phyloP scores from a whole-genome alignment of 2,113 vertebrate genomes.

The Riparia riparia region DNA sequence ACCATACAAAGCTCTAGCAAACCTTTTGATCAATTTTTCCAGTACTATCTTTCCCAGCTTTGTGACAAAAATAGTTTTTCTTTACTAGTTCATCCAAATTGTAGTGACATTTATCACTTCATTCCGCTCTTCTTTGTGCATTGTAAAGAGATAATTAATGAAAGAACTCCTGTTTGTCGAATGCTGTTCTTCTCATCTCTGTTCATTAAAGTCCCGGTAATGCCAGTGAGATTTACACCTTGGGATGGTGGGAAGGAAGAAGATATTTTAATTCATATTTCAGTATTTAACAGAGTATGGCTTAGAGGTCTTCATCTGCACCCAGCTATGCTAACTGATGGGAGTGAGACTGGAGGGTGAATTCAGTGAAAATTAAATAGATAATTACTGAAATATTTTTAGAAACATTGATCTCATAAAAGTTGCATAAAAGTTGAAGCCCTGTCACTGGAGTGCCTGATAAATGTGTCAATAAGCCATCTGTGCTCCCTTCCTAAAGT shows the following conservation, averaged over 20 bases:
- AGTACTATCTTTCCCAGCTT: background rate
- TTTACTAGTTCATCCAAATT: conserved; percentile 7
- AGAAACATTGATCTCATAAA: background rate
- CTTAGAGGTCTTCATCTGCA: background rate
- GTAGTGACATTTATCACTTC: background rate
- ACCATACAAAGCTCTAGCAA: background rate
- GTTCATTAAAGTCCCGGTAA: background rate
- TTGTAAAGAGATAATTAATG: conserved; percentile 19
- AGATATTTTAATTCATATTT: background rate
- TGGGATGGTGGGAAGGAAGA: background rate
- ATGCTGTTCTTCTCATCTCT: background rate
- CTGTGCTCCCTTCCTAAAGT: background rate
- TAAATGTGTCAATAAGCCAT: conserved; percentile 21
- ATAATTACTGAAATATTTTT: background rate
- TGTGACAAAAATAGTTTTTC: conserved; percentile 6
- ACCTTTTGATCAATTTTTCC: background rate
- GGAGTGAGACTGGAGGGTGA: background rate
- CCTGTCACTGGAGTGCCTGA: background rate
- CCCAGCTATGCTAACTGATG: background rate
- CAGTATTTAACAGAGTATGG: background rate
- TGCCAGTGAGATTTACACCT: background rate
- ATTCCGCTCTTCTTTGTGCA: conserved; percentile 34
- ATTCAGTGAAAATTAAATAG: background rate
- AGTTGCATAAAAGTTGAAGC: background rate
- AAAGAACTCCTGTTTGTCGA: conserved; percentile 1